Conservation (phyloP, 2,888 invertebrate species). For the Idaea aversata region DNA sequence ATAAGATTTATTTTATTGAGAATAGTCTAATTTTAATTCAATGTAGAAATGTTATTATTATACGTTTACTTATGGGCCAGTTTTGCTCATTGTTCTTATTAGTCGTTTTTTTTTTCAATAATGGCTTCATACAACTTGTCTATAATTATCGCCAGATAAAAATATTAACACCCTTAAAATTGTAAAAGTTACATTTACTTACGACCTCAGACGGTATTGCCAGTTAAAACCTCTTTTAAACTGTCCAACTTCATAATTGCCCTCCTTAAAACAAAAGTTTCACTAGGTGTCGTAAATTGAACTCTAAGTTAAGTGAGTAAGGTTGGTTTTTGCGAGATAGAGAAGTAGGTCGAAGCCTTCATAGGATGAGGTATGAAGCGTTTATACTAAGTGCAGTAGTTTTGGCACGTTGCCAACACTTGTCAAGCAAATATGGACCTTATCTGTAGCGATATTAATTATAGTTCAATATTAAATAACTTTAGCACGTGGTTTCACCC, state of each 20-base stretch:
- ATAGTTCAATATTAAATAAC: no score
- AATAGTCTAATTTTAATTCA: no score
- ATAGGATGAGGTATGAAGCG: background rate
- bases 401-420: background rate
- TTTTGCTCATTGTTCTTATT: background rate
- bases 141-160: background rate
- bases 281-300: background rate
- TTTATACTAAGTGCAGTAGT: background rate
- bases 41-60: no score
- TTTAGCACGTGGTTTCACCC: no score
- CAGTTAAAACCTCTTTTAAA: conserved; percentile 1
- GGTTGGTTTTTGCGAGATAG: background rate
- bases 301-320: background rate
- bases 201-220: background rate
- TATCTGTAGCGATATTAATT: no score
- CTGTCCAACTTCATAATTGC: background rate
- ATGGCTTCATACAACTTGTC: background rate
- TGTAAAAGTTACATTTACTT: background rate
- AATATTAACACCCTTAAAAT: background rate
- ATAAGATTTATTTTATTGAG: no score
- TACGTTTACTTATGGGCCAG: no score
- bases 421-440: no score
- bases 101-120: background rate
- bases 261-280: background rate
- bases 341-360: background rate